Conservation (phyloP, 2,113 vertebrate species). For the Martes martes region DNA sequence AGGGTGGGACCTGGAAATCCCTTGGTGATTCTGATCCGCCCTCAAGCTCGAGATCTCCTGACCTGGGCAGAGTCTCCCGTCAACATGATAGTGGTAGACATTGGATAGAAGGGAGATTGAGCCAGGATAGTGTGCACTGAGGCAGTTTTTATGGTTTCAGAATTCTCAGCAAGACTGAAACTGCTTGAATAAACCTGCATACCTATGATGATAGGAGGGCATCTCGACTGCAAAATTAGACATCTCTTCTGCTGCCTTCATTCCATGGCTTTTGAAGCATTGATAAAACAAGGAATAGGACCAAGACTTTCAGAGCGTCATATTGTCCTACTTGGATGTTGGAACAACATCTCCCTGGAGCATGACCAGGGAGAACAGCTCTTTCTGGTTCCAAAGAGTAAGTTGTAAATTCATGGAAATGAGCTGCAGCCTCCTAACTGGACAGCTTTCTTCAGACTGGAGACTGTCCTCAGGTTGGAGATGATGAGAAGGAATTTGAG, state of each 20-base stretch:
- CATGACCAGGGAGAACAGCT: neutral
- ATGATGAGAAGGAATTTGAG: neutral
- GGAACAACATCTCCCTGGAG: neutral
- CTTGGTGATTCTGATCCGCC: neutral
- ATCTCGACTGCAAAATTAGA: neutral
- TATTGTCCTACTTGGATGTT: neutral
- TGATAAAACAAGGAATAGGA: neutral
- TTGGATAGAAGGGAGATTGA: neutral
- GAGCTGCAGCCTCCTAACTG: neutral
- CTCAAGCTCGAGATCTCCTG: neutral
- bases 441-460: neutral
- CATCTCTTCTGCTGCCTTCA: neutral
- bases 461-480: neutral
- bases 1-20: neutral
- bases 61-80: neutral
- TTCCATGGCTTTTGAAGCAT: slow-evolving; percentile 15
- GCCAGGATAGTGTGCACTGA: neutral
- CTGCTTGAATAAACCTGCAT: neutral
- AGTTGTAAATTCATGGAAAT: neutral
- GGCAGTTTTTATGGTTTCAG: neutral
- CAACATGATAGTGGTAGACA: neutral
- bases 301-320: neutral
- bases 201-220: neutral
- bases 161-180: neutral
- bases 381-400: neutral